Evolutionary conservation across 2,797 vertebrate genomes (phyloP).

Genomic region (Cossypha dichroa): DNA sequence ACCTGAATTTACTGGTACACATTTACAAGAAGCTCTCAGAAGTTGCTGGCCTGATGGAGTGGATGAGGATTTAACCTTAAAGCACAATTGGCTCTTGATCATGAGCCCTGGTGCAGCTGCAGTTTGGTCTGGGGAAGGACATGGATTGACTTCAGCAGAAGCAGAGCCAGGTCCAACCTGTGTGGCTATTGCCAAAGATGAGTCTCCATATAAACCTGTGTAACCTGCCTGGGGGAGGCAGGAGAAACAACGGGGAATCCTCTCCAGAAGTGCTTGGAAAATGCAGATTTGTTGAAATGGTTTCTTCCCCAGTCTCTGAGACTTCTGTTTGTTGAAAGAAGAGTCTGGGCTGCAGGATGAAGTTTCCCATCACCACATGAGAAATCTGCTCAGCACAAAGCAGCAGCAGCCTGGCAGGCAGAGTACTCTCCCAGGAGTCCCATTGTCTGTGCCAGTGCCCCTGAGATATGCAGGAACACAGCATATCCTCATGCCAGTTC

Average conservation of each 20-base stretch:
- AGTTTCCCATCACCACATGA: background rate
- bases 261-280: conserved; percentile 8
- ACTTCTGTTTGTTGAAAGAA: conserved; percentile 4
- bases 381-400: conserved; percentile 19
- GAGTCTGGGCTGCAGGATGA: background rate
- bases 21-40: conserved; percentile 2
- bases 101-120: background rate
- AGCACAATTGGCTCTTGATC: background rate
- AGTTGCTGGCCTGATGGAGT: background rate
- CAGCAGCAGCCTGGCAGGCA: conserved; percentile 2
- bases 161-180: background rate
- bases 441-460: background rate
- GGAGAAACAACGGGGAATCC: background rate
- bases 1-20: conserved; percentile 1
- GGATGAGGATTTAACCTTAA: conserved; percentile 6
- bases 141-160: background rate
- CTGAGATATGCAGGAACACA: conserved; percentile 23
- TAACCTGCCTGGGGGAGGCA: background rate
- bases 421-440: background rate
- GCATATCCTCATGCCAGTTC: conserved; percentile 40
- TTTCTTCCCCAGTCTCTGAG: background rate
- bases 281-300: background rate
- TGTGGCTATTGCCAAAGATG: conserved; percentile 46
- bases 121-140: background rate
- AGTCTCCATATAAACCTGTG: background rate